A percentile compares a stretch with the other conserved stretches of the same genome.
phyloP scores from a whole-genome alignment of 1,140 invertebrate species.

The Drosophila pachea region DNA sequence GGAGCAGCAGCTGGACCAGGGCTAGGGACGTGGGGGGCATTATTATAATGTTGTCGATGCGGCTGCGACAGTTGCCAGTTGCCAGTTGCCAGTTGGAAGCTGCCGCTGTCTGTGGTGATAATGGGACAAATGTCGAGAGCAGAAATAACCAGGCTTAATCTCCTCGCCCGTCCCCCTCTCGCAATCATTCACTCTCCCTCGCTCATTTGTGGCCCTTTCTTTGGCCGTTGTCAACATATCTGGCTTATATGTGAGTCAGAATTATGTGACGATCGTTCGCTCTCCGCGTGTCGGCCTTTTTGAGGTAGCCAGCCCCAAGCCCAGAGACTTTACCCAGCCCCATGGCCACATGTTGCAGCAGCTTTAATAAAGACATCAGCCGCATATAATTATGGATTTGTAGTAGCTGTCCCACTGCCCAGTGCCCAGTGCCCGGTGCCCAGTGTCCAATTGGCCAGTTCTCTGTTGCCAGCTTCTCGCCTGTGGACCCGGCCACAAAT shows the following conservation, averaged over 20 bases:
- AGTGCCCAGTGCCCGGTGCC: constrained; percentile 16
- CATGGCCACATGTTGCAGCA: constrained; percentile 67
- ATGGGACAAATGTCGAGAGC: constrained; percentile 68
- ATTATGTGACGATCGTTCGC: constrained; percentile 72
- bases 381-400: constrained; percentile 76
- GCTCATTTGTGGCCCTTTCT: constrained; percentile 66
- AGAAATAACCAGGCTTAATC: constrained; percentile 67
- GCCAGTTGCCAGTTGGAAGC: constrained; percentile 62
- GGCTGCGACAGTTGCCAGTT: constrained; percentile 5
- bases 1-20: constrained; percentile 4
- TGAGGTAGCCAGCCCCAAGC: constrained; percentile 47
- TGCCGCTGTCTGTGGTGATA: constrained; percentile 73
- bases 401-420: constrained; percentile 48
- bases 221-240: constrained; percentile 71
- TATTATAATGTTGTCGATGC: constrained; percentile 45
- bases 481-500: constrained; percentile 46
- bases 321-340: constrained; percentile 1
- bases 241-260: constrained; percentile 78
- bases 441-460: constrained; percentile 10
- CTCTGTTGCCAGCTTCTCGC: constrained; percentile 4
- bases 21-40: constrained; percentile 9
- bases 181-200: not conserved
- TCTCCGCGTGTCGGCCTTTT: constrained; percentile 55
- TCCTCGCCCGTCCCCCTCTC: constrained; percentile 19
- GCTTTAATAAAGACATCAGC: constrained; percentile 78